Percentiles rank a stretch among this genome's conserved stretches.
Conservation (phyloP, 2,888 invertebrate genomes). For the Chelonus formosanus region DNA sequence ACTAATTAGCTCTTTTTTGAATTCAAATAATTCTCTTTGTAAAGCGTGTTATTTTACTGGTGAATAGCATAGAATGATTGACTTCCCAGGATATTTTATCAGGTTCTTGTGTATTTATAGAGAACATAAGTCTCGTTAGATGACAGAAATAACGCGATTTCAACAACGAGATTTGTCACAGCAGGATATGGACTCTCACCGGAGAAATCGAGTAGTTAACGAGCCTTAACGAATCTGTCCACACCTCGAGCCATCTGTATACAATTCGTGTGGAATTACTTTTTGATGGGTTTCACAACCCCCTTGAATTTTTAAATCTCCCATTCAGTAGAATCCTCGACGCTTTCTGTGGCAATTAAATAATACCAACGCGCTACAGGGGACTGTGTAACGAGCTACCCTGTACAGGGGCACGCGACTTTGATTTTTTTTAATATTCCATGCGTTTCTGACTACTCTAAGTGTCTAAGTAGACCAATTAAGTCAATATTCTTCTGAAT, state of each 20-base stretch:
- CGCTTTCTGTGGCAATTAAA: conserved; percentile 43
- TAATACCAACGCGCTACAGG: conserved; percentile 54
- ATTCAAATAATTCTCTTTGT: too few relatives aligned
- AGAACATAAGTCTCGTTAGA: too few relatives aligned
- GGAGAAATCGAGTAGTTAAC: conserved; percentile 49
- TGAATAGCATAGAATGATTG: too few relatives aligned
- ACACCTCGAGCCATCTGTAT: conserved; percentile 59
- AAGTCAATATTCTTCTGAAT: neutral
- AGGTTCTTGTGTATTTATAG: too few relatives aligned
- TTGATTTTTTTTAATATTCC: conserved; percentile 26
- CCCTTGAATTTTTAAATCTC: conserved; percentile 11
- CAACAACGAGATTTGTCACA: conserved; percentile 1
- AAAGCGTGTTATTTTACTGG: too few relatives aligned
- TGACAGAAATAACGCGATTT: neutral
- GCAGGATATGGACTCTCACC: conserved; percentile 45
- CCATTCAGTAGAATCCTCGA: conserved; percentile 36
- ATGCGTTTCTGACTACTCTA: conserved; percentile 7
- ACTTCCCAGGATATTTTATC: neutral
- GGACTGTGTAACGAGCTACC: conserved; percentile 54
- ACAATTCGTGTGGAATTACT: conserved; percentile 20
- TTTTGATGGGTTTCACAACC: conserved; percentile 10
- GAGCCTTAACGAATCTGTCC: conserved; percentile 59
- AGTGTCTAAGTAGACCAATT: conserved; percentile 5
- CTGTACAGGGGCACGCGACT: conserved; percentile 50
- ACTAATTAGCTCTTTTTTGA: too few relatives aligned